These are phyloP conservation scores for Philantomba maxwellii DNA, from an alignment of 2,113 vertebrate genomes.

Conservation along the genomic window DNA sequence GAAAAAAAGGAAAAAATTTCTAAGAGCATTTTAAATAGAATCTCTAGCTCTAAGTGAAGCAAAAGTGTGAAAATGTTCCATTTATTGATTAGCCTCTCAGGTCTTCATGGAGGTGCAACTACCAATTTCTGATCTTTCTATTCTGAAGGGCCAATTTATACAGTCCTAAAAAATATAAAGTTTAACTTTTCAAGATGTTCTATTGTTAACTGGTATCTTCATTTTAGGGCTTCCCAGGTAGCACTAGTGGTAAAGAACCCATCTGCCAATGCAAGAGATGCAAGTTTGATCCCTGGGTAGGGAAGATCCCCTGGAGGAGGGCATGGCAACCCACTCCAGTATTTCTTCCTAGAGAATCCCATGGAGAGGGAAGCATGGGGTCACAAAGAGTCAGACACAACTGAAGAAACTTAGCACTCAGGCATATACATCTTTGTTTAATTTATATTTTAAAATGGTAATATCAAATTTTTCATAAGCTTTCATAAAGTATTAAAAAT, in stretches of 20 bases:
- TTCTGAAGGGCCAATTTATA: background rate
- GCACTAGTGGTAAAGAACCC: background rate
- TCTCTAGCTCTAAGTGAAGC: background rate
- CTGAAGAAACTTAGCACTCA: background rate
- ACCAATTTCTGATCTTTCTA: background rate
- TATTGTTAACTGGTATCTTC: background rate
- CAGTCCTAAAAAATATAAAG: background rate
- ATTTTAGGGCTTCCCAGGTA: background rate
- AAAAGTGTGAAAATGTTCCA: slow-evolving; percentile 11
- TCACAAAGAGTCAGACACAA: background rate
- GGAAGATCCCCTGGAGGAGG: background rate
- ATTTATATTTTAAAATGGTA: background rate
- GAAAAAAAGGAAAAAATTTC: background rate
- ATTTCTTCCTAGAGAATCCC: background rate
- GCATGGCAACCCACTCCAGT: background rate
- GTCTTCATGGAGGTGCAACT: background rate
- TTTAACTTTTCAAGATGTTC: background rate
- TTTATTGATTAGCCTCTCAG: background rate
- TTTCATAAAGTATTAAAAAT: background rate
- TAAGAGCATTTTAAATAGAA: slow-evolving; percentile 11
- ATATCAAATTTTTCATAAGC: background rate
- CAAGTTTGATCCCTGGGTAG: background rate
- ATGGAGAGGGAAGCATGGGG: background rate
- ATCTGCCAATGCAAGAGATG: background rate
- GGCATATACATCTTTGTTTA: background rate